These are phyloP conservation scores for Oriolus oriolus DNA, from an alignment of 2,113 vertebrate genomes.

Conservation along the genomic window DNA sequence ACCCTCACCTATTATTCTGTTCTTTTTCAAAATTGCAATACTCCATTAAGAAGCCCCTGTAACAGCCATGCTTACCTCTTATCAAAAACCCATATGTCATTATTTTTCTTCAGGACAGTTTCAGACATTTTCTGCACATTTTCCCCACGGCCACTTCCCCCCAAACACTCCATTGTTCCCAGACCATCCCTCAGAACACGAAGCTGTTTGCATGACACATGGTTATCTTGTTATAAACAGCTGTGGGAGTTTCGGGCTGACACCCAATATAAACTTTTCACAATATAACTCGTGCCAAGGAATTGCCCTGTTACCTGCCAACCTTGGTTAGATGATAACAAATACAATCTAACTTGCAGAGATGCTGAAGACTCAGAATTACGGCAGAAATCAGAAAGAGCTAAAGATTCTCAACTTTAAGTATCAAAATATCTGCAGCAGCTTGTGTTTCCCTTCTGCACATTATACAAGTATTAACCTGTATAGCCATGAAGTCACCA, in stretches of 20 bases:
- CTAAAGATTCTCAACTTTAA: neutral
- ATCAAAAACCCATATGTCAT: neutral
- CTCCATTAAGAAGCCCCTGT: neutral
- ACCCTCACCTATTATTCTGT: neutral
- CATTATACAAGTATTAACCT: neutral
- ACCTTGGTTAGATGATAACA: neutral
- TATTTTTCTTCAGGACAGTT: neutral
- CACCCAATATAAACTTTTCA: neutral
- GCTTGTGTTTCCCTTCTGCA: neutral
- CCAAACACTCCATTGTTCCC: neutral
- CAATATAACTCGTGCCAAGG: neutral
- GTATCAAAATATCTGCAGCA: neutral
- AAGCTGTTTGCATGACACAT: neutral
- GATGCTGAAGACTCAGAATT: neutral
- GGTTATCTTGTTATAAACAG: neutral
- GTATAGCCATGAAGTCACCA: neutral
- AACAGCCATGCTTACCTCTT: neutral
- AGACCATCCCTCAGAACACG: neutral
- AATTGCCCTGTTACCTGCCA: neutral
- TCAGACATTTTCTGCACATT: neutral
- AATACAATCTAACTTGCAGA: neutral
- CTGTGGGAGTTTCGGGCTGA: neutral
- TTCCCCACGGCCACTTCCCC: rapidly evolving
- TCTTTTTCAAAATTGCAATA: neutral
- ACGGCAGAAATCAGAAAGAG: neutral